A percentile compares a stretch with the other conserved stretches of the same genome.
phyloP scores from a whole-genome alignment of 1,140 invertebrate species.

The Cylas formicarius region DNA sequence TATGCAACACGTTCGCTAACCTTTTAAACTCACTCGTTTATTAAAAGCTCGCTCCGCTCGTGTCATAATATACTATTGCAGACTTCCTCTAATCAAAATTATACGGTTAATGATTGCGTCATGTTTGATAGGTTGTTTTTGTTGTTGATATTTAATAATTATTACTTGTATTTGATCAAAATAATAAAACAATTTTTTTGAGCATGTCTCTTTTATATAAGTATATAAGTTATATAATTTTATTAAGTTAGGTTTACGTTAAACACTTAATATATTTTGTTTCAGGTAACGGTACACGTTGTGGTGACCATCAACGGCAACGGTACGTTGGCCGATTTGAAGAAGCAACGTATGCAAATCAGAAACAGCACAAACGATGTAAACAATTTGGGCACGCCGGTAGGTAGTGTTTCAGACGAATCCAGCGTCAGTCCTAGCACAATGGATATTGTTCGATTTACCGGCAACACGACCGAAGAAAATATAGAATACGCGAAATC shows the following conservation, averaged over 20 bases:
- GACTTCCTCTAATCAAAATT: too few relatives aligned
- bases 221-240: constrained; percentile 35
- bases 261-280: background rate
- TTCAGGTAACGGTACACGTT: constrained; percentile 67
- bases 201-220: too few relatives aligned
- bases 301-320: constrained; percentile 56
- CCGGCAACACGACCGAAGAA: constrained; percentile 59
- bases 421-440: constrained; percentile 30
- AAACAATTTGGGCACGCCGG: constrained; percentile 42
- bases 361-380: constrained; percentile 55
- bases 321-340: constrained; percentile 75
- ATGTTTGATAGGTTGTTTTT: too few relatives aligned
- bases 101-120: too few relatives aligned
- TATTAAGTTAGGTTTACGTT: background rate
- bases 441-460: constrained; percentile 51
- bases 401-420: constrained; percentile 45
- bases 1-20: too few relatives aligned
- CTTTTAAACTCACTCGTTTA: too few relatives aligned
- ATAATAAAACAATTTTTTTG: too few relatives aligned
- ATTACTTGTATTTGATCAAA: too few relatives aligned
- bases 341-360: constrained; percentile 79
- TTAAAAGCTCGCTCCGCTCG: too few relatives aligned
- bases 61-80: too few relatives aligned
- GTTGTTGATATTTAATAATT: too few relatives aligned
- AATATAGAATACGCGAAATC: constrained; percentile 55